Evolutionary conservation across 2,888 invertebrate genomes (phyloP), one percentile per base, ranked within the genome.

Genomic region (Helleia helle): DNA sequence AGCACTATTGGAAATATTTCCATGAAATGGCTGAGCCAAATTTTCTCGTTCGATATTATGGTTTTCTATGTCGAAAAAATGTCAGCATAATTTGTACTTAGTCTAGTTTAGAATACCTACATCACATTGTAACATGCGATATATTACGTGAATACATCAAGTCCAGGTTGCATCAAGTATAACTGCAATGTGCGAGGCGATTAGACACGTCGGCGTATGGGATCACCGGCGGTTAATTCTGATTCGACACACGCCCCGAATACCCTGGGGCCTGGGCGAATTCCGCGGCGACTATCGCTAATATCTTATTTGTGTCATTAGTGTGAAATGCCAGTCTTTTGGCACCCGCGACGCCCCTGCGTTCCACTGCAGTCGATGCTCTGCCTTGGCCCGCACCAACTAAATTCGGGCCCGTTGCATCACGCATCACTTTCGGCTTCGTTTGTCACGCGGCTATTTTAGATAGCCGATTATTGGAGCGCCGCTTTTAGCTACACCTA

Each of bases 241-340:
- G 66, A 68, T 67, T 62, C 60, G 64, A 65, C 65, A 54, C 59
- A 66, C 60, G 73, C 53, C 69, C 70, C 62, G 68, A 71, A 76
- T 76, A 72, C 68, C 63, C 57, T 57, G 56, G 59, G 56, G 44
- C 63, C 57, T 57, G 56, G 59, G 56, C 45, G 59, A 56, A 64
- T 62, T 58, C 65, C 62, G 56, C 55, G 61, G 62, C 58, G 59
- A 60, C 70, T 75, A 77, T 79, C 70, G 73, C 74, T 76, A 77
- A 81, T 83, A 80, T 83, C 81, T 81, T 77, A 81, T 81, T 80
- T 70, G 80, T 81, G 83, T 81, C 83, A 80, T 80, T 80, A 76
- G 81, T 66, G 79, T 80, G 70, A 84, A 84, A 83, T 84, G 83
- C 77, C 83, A 83, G 68, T 71, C 62, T 71, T 65, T 83, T 83